phyloP scores from a whole-genome alignment of 1,140 invertebrate genomes.

The Meteorus sp. region DNA sequence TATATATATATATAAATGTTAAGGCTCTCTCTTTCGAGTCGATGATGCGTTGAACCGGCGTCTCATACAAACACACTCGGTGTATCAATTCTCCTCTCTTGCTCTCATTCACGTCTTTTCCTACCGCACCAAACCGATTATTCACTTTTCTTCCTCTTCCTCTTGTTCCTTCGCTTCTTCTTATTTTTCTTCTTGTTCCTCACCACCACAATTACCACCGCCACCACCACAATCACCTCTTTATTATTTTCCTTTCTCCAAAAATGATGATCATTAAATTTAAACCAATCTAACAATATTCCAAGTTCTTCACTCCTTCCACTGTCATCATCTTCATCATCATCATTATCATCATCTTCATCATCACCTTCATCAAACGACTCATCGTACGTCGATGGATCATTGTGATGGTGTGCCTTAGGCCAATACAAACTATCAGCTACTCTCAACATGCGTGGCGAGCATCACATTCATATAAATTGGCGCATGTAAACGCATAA shows the following conservation, averaged over 20 bases:
- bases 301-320: neutral
- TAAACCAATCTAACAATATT: neutral
- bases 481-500: slow-evolving; percentile 14
- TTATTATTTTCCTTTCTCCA: no score
- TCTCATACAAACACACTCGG: no score
- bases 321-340: neutral
- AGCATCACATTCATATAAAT: slow-evolving; percentile 6
- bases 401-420: neutral
- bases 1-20: no score
- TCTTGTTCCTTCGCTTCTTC: slow-evolving; percentile 5
- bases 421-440: slow-evolving; percentile 2
- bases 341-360: neutral
- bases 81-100: no score
- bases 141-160: slow-evolving; percentile 8
- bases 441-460: slow-evolving; percentile 18
- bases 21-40: no score
- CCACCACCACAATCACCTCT: neutral
- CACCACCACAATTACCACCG: slow-evolving; percentile 2
- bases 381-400: neutral
- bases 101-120: no score
- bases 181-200: slow-evolving; percentile 1
- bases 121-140: neutral
- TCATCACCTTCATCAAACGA: neutral
- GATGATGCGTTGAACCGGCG: no score
- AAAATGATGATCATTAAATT: no score